phyloP scores from a whole-genome alignment of 2,113 vertebrate species.

The Callaeas wilsoni region DNA sequence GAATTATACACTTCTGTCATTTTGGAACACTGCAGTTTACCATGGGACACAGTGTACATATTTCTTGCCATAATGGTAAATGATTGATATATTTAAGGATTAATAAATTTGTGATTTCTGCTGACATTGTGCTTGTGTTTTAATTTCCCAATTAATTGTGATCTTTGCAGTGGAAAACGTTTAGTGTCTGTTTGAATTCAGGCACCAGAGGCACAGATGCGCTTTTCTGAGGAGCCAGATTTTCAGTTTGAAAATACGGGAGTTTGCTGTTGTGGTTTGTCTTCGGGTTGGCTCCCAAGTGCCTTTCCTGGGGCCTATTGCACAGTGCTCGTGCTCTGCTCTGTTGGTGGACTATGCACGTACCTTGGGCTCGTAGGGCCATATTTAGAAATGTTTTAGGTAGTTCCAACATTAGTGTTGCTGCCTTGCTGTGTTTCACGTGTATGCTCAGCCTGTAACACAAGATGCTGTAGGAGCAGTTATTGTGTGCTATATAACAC shows the following conservation, averaged over 20 bases:
- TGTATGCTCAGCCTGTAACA: not conserved
- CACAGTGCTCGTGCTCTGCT: not conserved
- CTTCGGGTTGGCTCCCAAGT: not conserved
- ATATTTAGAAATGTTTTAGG: not conserved
- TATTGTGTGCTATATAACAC: not conserved
- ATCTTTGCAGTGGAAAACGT: not conserved
- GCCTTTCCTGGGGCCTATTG: rapidly evolving
- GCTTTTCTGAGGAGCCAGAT: not conserved
- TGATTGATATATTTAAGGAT: conserved; percentile 84
- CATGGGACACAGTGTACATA: conserved; percentile 80
- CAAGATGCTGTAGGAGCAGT: not conserved
- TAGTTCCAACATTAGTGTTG: not conserved
- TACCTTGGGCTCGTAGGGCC: not conserved
- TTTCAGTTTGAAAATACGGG: not conserved
- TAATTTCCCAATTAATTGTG: not conserved
- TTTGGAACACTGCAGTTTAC: conserved; percentile 78
- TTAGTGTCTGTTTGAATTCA: not conserved
- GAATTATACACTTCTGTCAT: conserved; percentile 69
- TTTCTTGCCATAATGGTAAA: conserved; percentile 83
- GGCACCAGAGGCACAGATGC: not conserved
- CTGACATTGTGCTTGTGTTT: conserved; percentile 61
- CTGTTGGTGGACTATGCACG: not conserved
- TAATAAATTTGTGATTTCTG: conserved; percentile 92
- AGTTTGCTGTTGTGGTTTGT: not conserved
- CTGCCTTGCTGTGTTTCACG: not conserved